A percentile compares a stretch with the other conserved stretches of the same genome.
Conservation (phyloP, 2,797 vertebrate species). For the Fistularia tabacaria region DNA sequence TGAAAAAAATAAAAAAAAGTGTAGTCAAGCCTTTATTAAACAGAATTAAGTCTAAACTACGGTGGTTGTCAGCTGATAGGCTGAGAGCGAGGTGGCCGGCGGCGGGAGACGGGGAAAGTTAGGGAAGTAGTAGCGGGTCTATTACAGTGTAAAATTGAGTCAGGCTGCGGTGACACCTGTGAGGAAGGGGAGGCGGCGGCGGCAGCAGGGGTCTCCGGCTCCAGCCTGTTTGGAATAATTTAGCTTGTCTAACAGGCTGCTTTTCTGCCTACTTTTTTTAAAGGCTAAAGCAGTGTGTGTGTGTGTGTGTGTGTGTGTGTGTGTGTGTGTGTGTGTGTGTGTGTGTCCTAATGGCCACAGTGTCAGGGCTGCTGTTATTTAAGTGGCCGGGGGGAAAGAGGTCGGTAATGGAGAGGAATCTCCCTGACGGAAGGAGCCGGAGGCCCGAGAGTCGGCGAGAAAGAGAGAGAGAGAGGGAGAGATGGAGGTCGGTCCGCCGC, state of each 20-base stretch:
- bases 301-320: constrained; percentile 1
- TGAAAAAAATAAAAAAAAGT: constrained; percentile 16
- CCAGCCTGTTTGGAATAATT: constrained; percentile 77
- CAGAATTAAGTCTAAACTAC: constrained; percentile 64
- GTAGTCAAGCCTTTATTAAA: constrained; percentile 56
- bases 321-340: constrained; percentile 33
- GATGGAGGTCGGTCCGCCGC: constrained; percentile 10
- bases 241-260: constrained; percentile 69
- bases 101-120: constrained; percentile 40
- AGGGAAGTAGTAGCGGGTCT: constrained; percentile 70
- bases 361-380: constrained; percentile 75
- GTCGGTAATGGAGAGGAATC: constrained; percentile 72
- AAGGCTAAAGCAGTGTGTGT: neutral
- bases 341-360: constrained; percentile 70
- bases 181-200: constrained; percentile 49
- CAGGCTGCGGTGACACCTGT: constrained; percentile 75
- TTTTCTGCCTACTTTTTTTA: constrained; percentile 36
- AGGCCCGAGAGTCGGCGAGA: neutral
- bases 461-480: constrained; percentile 8
- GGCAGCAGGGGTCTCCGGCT: constrained; percentile 20
- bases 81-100: constrained; percentile 54
- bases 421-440: constrained; percentile 26
- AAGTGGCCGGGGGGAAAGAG: constrained; percentile 63
- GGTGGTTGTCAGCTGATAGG: constrained; percentile 61
- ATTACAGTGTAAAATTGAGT: constrained; percentile 82